phyloP scores from a whole-genome alignment of 2,888 invertebrate species.

The Homarus gammarus region DNA sequence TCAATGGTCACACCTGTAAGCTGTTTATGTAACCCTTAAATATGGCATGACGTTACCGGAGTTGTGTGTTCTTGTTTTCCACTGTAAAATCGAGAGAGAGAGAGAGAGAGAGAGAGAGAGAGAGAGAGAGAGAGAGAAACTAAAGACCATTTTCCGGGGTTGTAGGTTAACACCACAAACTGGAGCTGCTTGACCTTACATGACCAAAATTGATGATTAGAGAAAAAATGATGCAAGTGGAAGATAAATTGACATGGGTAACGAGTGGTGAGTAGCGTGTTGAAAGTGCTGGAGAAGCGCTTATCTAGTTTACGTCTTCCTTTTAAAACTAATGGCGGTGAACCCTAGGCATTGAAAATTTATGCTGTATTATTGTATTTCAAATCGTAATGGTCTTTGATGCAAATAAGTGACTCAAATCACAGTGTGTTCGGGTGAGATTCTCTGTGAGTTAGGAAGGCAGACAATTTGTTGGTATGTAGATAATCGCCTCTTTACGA shows the following conservation, averaged over 20 bases:
- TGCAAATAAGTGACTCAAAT: neutral
- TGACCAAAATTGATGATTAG: conserved; percentile 20
- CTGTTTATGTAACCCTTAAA: no score
- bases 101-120: no score
- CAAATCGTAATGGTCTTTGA: neutral
- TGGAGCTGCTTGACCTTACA: conserved; percentile 10
- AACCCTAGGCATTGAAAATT: neutral
- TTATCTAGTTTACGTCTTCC: neutral
- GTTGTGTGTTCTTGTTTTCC: no score
- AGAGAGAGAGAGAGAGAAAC: no score
- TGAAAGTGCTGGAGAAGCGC: neutral
- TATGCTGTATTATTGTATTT: neutral
- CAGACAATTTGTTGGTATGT: no score
- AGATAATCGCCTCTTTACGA: no score
- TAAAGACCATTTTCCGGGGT: conserved; percentile 16
- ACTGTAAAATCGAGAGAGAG: no score
- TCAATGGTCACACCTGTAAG: no score
- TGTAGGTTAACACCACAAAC: conserved; percentile 11
- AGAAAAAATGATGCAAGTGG: neutral
- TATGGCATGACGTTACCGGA: no score
- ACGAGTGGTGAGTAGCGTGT: neutral
- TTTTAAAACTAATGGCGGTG: neutral
- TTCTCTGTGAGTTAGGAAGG: no score
- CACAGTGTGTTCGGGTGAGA: neutral
- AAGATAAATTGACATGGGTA: neutral